Percentiles rank a stretch among this genome's conserved stretches.
phyloP scores from a whole-genome alignment of 2,888 invertebrate species.

The Coelogynopora nodosa region DNA sequence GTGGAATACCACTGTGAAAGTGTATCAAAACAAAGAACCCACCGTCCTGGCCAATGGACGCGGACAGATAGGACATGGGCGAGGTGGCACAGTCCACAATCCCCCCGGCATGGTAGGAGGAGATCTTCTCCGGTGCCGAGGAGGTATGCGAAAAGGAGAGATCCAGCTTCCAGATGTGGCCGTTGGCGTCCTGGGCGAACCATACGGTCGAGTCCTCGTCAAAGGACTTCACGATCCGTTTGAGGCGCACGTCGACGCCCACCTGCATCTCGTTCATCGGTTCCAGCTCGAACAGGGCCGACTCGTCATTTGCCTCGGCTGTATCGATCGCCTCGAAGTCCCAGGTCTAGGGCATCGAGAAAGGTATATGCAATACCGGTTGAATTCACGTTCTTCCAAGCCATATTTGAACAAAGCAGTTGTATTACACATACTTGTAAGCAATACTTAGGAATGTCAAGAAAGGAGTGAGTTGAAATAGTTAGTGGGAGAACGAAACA shows the following conservation, averaged over 20 bases:
- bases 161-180: conserved; percentile 75
- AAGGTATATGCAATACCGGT: no score
- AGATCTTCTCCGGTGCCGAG: conserved; percentile 64
- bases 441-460: no score
- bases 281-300: conserved; percentile 75
- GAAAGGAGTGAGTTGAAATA: no score
- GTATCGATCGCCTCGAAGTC: conserved; percentile 85
- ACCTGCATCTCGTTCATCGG: conserved; percentile 78
- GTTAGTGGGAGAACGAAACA: no score
- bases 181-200: conserved; percentile 80
- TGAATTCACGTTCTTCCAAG: no score
- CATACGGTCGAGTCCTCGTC: conserved; percentile 60
- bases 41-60: conserved; percentile 73
- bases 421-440: no score
- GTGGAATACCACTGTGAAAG: background rate
- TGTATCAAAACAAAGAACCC: conserved; percentile 55
- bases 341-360: no score
- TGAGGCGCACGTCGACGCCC: conserved; percentile 64
- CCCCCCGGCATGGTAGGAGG: conserved; percentile 74
- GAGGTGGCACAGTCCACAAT: conserved; percentile 71
- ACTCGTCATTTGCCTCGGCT: conserved; percentile 77
- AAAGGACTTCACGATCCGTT: conserved; percentile 65
- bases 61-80: conserved; percentile 70
- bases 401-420: no score
- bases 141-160: conserved; percentile 66